These are phyloP conservation scores for Odocoileus virginianus DNA, from an alignment of 2,113 vertebrate genomes.

Conservation along the genomic window DNA sequence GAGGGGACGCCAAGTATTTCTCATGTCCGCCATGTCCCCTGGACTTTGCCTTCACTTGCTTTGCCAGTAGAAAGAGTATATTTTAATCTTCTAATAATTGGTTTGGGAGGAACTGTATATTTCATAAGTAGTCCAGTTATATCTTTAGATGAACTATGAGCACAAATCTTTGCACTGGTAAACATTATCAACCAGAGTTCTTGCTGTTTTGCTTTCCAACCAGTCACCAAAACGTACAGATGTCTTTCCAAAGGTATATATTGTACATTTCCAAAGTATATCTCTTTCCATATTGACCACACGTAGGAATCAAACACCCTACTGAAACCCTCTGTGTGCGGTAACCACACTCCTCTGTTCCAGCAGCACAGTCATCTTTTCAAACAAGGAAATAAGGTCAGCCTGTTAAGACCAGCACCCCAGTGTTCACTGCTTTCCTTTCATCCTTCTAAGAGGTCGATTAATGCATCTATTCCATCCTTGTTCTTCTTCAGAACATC, in stretches of 20 bases:
- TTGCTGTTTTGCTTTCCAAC: background rate
- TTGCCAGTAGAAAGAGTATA: background rate
- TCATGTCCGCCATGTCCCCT: background rate
- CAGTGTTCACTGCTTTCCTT: background rate
- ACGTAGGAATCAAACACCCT: background rate
- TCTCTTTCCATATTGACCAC: background rate
- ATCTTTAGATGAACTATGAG: background rate
- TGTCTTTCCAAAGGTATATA: background rate
- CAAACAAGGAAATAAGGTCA: background rate
- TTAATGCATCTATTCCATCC: background rate
- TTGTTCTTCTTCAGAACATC: background rate
- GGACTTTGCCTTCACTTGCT: background rate
- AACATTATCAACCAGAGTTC: background rate
- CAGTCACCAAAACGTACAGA: background rate
- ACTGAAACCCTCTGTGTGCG: background rate
- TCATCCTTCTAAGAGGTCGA: background rate
- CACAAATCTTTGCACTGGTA: background rate
- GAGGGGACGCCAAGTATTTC: background rate
- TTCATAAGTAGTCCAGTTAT: background rate
- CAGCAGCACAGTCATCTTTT: background rate
- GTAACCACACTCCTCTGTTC: background rate
- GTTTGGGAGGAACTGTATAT: background rate
- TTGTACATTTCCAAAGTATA: background rate
- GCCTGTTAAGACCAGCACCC: background rate
- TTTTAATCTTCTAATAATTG: slow-evolving; percentile 16